These are phyloP conservation scores for Hirtodrosophila confusa DNA, from an alignment of 2,888 invertebrate genomes.

Conservation along the genomic window DNA sequence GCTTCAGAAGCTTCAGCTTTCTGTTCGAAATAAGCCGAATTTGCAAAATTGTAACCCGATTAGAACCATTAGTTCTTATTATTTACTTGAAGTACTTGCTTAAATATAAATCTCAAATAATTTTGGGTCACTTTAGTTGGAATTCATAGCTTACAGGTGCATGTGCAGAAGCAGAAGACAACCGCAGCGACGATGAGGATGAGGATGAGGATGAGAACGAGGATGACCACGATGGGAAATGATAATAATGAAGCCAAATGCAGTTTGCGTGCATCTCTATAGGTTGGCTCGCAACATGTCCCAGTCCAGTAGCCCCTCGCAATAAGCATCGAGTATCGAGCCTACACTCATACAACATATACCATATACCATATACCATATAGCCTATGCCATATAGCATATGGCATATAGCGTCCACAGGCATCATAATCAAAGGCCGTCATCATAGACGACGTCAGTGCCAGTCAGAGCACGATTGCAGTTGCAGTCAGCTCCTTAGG, in stretches of 20 bases:
- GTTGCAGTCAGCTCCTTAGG: conserved; percentile 40
- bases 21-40: too few relatives aligned
- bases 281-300: conserved; percentile 2
- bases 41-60: too few relatives aligned
- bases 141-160: conserved; percentile 22
- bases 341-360: conserved; percentile 7
- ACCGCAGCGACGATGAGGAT: conserved; percentile 8
- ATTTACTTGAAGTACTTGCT: too few relatives aligned
- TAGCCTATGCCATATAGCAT: conserved; percentile 24
- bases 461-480: conserved; percentile 4
- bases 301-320: conserved; percentile 39
- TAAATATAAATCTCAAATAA: conserved; percentile 20
- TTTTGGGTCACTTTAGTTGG: conserved; percentile 11
- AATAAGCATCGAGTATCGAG: conserved; percentile 32
- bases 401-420: conserved; percentile 32
- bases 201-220: conserved; percentile 29
- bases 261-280: conserved; percentile 62
- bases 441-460: conserved; percentile 60
- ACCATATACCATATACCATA: conserved; percentile 4
- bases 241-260: conserved; percentile 48
- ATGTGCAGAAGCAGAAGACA: conserved; percentile 14
- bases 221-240: conserved; percentile 20
- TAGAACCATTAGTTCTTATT: too few relatives aligned
- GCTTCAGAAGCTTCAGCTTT: too few relatives aligned
- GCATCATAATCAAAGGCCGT: conserved; percentile 72